Evolutionary conservation across 1,140 invertebrate species (phyloP).

Genomic region (Chrysopa pallens): DNA sequence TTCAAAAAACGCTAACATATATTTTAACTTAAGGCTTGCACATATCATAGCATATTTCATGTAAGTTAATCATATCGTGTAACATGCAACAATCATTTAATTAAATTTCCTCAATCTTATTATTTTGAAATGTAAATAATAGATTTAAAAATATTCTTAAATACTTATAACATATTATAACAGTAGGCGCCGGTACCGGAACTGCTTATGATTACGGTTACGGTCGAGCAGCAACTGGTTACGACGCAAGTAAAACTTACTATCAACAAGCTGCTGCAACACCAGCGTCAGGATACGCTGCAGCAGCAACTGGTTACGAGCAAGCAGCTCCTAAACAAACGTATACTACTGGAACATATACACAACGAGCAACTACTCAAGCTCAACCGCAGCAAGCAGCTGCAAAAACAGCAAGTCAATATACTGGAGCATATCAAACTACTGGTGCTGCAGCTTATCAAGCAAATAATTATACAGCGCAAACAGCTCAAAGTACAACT

Average conservation of each 20-base stretch:
- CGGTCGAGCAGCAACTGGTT: conserved; percentile 33
- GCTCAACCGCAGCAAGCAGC: conserved; percentile 20
- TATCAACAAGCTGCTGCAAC: conserved; percentile 42
- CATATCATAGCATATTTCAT: too few species aligned
- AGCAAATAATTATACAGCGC: conserved; percentile 21
- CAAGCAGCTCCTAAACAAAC: conserved; percentile 31
- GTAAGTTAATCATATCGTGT: too few species aligned
- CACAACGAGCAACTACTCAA: conserved; percentile 22
- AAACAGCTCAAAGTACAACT: conserved; percentile 20
- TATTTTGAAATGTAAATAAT: too few species aligned
- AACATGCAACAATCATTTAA: too few species aligned
- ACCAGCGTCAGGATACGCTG: conserved; percentile 33
- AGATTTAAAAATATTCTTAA: too few species aligned
- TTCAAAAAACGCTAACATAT: too few species aligned
- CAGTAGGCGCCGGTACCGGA: conserved; percentile 39
- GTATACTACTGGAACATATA: conserved; percentile 33
- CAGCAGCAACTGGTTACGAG: conserved; percentile 43
- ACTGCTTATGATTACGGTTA: conserved; percentile 47
- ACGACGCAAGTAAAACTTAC: conserved; percentile 45
- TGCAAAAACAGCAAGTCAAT: conserved; percentile 22
- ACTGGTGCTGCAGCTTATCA: conserved; percentile 21
- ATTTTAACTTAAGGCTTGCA: too few species aligned
- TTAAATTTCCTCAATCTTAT: too few species aligned
- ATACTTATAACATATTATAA: conserved; percentile 9
- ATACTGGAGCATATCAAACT: conserved; percentile 22